Base-by-base conservation (phyloP, 2,113 vertebrate genomes). In the Artemisiospiza belli region DNA sequence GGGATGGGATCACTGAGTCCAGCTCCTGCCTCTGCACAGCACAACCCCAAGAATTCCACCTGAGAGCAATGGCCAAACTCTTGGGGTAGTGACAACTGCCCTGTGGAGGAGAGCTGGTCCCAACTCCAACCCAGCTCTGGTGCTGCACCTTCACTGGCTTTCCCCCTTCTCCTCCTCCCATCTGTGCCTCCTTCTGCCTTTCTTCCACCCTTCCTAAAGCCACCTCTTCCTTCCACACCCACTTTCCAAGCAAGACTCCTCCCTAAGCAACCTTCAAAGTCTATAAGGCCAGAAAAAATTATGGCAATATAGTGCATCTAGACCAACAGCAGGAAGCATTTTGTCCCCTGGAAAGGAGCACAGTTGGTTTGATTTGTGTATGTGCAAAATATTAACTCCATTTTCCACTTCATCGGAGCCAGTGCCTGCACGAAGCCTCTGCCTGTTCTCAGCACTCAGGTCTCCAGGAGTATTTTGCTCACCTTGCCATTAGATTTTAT, bases 391-490 rank as follows among this genome's bases (percentile, higher is more conserved):
- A 91, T 82, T 68, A 87, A 94, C 73, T 74, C 75, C 58, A 43
- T 87, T 95, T 97, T 92, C 89, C 57, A 75, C 75, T 90, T 61
- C 92, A 77, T 68, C 43, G 62, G 87, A 70, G 70, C 41, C 7
- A 3, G 22, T 23, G 62, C 67, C 82, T n/a, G 86, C 35, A 24
- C 0, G 7, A 66, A 88, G 81, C 78, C 75, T 58, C 75, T 51
- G 62, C 76, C 43, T 61, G 76, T 67, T 90, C 83, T 64, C 87
- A 64, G 94, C 75, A 17, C 73, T 7, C 2, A 7, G 33, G 44
- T 30, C 55, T 30, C 3, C 12, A 74, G 22, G 41, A 90, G 61
- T 10, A 16, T 51, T 87, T 75, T 82, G 89, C 62, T 90, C 88
- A 37, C 83, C 94, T 70, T 83, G 90, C 79, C 63, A 35, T 44